Evolutionary conservation across 2,888 invertebrate genomes (phyloP).

Genomic region (Choristoneura rosaceana): DNA sequence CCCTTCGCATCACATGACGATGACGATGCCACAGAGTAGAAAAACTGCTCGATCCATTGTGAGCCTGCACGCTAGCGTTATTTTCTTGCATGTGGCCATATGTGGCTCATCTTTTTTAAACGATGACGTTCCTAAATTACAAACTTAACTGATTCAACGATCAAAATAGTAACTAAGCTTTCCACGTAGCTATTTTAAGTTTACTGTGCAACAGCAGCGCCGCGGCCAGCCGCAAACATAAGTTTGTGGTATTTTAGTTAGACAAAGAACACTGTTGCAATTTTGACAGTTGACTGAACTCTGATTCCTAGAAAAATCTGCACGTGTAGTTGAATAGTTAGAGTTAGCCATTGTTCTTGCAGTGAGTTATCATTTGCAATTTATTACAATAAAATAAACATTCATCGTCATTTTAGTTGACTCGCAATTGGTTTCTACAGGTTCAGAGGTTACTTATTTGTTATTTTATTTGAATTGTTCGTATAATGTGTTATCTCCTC

Average conservation of each 20-base stretch:
- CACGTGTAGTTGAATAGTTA: slow-evolving; percentile 35
- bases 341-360: slow-evolving; percentile 15
- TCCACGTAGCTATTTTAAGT: background rate
- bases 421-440: background rate
- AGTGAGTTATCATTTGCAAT: background rate
- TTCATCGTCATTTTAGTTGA: background rate
- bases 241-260: slow-evolving; percentile 42
- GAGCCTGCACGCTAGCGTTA: slow-evolving; percentile 30
- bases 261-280: slow-evolving; percentile 59
- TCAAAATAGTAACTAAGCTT: background rate
- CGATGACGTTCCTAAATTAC: slow-evolving; percentile 52
- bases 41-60: slow-evolving; percentile 42
- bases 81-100: slow-evolving; percentile 53
- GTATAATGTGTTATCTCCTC: too few relatives aligned
- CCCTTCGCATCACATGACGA: slow-evolving; percentile 35
- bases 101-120: slow-evolving; percentile 53
- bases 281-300: slow-evolving; percentile 61
- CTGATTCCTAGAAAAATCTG: slow-evolving; percentile 35
- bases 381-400: background rate
- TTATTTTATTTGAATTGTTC: background rate
- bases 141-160: slow-evolving; percentile 3
- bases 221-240: background rate
- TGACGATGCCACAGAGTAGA: slow-evolving; percentile 48
- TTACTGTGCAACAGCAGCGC: background rate
- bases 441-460: background rate